Evolutionary conservation across 2,113 vertebrate species (phyloP).

Genomic region (Oreochromis spilurus): DNA sequence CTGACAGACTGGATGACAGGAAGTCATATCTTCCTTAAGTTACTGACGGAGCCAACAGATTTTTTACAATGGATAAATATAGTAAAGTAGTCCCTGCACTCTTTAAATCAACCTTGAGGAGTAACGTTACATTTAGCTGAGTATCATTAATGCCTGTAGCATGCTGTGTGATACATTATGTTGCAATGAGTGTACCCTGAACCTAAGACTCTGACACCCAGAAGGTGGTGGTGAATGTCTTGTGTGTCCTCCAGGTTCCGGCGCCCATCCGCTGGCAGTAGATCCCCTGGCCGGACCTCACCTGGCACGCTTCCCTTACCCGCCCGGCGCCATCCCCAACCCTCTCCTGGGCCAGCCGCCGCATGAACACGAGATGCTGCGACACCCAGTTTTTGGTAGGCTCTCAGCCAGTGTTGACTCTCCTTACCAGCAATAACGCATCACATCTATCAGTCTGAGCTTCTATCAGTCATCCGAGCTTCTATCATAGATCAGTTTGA

Average conservation of each 20-base stretch:
- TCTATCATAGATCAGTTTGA: not conserved
- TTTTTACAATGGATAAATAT: not conserved
- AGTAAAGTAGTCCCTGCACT: not conserved
- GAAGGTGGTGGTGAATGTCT: constrained; percentile 80
- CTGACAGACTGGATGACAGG: not conserved
- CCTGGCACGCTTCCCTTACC: constrained; percentile 93
- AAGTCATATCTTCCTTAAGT: not conserved
- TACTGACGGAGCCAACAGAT: not conserved
- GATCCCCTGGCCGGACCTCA: constrained; percentile 91
- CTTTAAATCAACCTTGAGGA: not conserved
- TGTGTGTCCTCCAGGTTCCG: constrained; percentile 85
- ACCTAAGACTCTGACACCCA: constrained; percentile 66
- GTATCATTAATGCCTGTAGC: constrained; percentile 6
- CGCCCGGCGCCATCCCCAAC: constrained; percentile 92
- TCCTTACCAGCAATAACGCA: not conserved
- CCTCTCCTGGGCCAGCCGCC: constrained; percentile 88
- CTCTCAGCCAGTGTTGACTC: not conserved
- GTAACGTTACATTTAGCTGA: not conserved
- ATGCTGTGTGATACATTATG: constrained; percentile 15
- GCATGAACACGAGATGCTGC: constrained; percentile 98
- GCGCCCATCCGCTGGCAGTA: constrained; percentile 83
- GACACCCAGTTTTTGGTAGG: constrained; percentile 95
- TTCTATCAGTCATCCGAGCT: not conserved
- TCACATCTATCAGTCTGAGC: not conserved
- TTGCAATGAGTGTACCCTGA: constrained; percentile 57